Evolutionary conservation across 2,113 vertebrate genomes (phyloP).

Genomic region (Percina caprodes): DNA sequence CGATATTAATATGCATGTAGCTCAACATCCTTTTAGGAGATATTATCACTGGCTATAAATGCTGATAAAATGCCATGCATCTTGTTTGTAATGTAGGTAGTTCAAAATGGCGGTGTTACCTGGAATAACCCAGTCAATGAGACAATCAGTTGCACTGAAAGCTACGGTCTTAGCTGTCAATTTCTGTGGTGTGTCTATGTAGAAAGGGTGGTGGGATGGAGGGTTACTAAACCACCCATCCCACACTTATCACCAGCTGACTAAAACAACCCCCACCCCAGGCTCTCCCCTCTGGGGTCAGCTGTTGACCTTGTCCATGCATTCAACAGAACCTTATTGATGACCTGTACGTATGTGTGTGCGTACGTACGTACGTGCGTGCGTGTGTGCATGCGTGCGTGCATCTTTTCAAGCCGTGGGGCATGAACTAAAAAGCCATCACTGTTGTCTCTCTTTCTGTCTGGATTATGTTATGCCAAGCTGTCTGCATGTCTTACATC

Average conservation of each 20-base stretch:
- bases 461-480: conserved; percentile 52
- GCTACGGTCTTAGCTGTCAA: not conserved
- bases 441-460: conserved; percentile 42
- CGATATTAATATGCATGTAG: not conserved
- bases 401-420: not conserved
- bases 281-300: conserved; percentile 35
- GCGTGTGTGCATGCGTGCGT: conserved; percentile 11
- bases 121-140: not conserved
- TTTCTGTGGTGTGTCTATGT: conserved; percentile 13
- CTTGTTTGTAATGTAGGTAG: not conserved
- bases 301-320: conserved; percentile 56
- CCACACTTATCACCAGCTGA: conserved; percentile 43
- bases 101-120: conserved; percentile 5
- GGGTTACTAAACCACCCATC: conserved; percentile 2
- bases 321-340: conserved; percentile 53
- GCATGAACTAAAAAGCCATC: conserved; percentile 20
- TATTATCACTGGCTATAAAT: not conserved
- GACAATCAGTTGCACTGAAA: conserved; percentile 7
- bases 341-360: conserved; percentile 15
- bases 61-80: conserved; percentile 8
- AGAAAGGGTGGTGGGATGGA: not conserved
- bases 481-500: conserved; percentile 47
- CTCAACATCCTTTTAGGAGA: not conserved
- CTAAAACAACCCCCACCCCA: conserved; percentile 28
- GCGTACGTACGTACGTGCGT: too few species aligned